phyloP scores from a whole-genome alignment of 2,888 invertebrate genomes.

The Hypomecis atomaria region DNA sequence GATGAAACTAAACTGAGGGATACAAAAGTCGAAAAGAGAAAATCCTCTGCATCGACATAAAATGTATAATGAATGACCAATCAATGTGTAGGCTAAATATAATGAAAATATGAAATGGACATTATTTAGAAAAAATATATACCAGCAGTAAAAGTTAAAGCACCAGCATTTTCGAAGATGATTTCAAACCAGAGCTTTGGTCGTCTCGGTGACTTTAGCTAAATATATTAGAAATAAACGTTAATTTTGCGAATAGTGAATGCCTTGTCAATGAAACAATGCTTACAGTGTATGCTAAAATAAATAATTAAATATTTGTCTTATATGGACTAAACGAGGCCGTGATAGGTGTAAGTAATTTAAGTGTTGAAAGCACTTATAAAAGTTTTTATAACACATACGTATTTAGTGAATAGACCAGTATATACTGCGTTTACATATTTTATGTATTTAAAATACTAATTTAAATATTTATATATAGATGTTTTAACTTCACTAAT shows the following conservation, averaged over 20 bases:
- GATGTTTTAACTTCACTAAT: background rate
- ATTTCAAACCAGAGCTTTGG: constrained; percentile 38
- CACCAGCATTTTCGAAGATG: constrained; percentile 26
- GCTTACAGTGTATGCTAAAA: constrained; percentile 48
- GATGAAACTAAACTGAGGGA: constrained; percentile 78
- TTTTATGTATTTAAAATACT: constrained; percentile 1
- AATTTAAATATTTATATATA: background rate
- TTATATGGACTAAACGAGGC: constrained; percentile 69
- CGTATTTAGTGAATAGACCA: constrained; percentile 59
- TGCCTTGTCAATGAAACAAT: constrained; percentile 41
- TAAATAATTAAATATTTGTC: constrained; percentile 50
- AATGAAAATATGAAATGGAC: constrained; percentile 19
- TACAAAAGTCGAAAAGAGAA: constrained; percentile 75
- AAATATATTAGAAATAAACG: constrained; percentile 33
- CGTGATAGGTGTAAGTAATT: constrained; percentile 74
- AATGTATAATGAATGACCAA: constrained; percentile 57
- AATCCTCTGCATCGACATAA: constrained; percentile 81
- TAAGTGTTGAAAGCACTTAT: constrained; percentile 69
- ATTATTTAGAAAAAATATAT: constrained; percentile 10
- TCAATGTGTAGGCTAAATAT: constrained; percentile 39
- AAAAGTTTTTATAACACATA: constrained; percentile 63
- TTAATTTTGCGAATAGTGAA: constrained; percentile 39
- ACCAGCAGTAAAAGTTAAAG: constrained; percentile 15
- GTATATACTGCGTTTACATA: constrained; percentile 36
- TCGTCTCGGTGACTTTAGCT: constrained; percentile 24